Conservation (phyloP, 2,797 vertebrate species). For the Steatocranus sp. region DNA sequence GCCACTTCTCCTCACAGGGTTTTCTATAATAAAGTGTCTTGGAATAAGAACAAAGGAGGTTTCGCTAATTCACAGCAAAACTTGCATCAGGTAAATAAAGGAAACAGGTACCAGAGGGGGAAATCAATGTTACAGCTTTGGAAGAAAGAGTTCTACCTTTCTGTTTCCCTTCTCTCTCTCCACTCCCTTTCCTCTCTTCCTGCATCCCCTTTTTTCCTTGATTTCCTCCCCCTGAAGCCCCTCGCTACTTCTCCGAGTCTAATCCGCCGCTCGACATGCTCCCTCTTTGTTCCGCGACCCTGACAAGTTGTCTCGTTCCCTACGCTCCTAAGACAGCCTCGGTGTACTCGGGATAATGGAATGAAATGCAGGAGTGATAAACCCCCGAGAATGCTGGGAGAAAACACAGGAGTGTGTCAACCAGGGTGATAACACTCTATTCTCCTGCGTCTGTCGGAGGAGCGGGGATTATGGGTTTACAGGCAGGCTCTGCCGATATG, state of each 20-base stretch:
- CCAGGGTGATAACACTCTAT: slow-evolving; percentile 66
- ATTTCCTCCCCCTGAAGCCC: slow-evolving; percentile 17
- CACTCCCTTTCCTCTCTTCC: neutral
- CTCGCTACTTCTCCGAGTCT: slow-evolving; percentile 39
- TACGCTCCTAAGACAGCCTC: slow-evolving; percentile 55
- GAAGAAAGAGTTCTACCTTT: neutral
- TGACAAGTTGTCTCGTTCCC: slow-evolving; percentile 65
- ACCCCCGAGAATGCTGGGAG: slow-evolving; percentile 59
- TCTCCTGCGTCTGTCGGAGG: slow-evolving; percentile 50
- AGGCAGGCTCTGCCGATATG: slow-evolving; percentile 59
- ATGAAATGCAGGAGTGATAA: slow-evolving; percentile 66
- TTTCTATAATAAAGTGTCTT: neutral
- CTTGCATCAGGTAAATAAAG: slow-evolving; percentile 12
- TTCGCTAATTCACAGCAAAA: slow-evolving; percentile 1
- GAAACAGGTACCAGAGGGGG: neutral
- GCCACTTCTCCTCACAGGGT: neutral
- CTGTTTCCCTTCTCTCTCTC: neutral
- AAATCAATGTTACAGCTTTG: neutral
- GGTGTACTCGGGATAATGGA: slow-evolving; percentile 67
- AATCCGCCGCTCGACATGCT: slow-evolving; percentile 67
- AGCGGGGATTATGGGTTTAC: slow-evolving; percentile 64
- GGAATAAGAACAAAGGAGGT: neutral
- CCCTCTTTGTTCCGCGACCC: slow-evolving; percentile 68
- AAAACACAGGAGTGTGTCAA: slow-evolving; percentile 69
- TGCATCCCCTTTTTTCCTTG: slow-evolving; percentile 16